phyloP scores from a whole-genome alignment of 2,113 vertebrate genomes.

The Eulemur rufifrons region DNA sequence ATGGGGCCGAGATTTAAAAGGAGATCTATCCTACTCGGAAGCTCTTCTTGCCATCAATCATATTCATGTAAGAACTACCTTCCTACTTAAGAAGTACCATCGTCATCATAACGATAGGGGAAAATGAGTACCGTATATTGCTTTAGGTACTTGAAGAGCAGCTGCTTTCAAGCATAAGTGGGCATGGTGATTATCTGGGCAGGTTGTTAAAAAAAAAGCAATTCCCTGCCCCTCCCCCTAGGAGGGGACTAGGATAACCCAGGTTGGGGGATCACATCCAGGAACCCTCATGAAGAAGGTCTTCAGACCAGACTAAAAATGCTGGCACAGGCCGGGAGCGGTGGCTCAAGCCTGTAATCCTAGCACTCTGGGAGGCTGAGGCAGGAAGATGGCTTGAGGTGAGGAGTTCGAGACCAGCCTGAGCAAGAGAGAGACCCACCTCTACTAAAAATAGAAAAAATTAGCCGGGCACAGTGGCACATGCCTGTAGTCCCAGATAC shows the following conservation, averaged over 20 bases:
- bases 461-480: too few species aligned
- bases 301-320: background rate
- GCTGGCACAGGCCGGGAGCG: background rate
- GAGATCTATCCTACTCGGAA: background rate
- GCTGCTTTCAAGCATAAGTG: background rate
- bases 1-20: background rate
- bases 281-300: background rate
- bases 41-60: background rate
- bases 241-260: background rate
- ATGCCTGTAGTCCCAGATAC: too few species aligned
- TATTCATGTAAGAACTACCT: background rate
- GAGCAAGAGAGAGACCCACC: too few species aligned
- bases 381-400: too few species aligned
- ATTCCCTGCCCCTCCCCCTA: background rate
- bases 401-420: too few species aligned
- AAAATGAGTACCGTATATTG: background rate
- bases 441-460: too few species aligned
- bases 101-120: background rate
- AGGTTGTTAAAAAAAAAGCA: background rate
- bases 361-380: too few species aligned
- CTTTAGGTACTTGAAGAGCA: background rate
- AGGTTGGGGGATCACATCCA: background rate
- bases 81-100: background rate
- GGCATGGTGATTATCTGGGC: background rate
- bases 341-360: too few species aligned